Conservation (phyloP, 23 tunicate species). For the Trididemnum miniatum region DNA sequence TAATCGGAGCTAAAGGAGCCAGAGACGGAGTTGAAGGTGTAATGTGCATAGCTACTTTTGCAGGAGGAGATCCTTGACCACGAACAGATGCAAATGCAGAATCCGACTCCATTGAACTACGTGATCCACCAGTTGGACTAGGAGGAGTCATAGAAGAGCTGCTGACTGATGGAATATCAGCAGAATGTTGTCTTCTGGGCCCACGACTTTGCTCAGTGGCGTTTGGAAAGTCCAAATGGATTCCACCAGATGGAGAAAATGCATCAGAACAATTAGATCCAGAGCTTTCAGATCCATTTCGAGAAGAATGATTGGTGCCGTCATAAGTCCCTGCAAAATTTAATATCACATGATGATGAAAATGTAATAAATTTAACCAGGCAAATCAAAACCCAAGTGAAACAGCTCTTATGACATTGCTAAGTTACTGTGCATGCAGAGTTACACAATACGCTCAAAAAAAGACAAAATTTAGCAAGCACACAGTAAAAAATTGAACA, state of each 20-base stretch:
- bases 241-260: not conserved
- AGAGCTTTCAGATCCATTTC: conserved; percentile 53
- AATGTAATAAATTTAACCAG: no score
- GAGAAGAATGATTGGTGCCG: not conserved
- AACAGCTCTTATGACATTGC: no score
- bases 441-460: no score
- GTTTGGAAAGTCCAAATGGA: not conserved
- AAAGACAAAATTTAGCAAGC: no score
- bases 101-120: conserved; percentile 52
- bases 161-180: conserved; percentile 37
- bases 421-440: no score
- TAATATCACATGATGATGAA: no score
- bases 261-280: not conserved
- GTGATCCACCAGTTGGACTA: conserved; percentile 48
- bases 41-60: not conserved
- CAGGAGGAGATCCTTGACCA: conserved; percentile 16
- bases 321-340: conserved; percentile 16
- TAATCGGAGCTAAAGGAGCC: conserved; percentile 11
- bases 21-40: conserved; percentile 6
- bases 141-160: conserved; percentile 49
- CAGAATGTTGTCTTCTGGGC: conserved; percentile 11
- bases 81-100: not conserved
- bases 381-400: no score
- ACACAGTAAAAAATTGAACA: no score
- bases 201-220: not conserved